Percentiles rank a stretch among this genome's conserved stretches.
Evolutionary conservation across 2,888 invertebrate genomes (phyloP).

Genomic region (Patella ulyssiponensis): DNA sequence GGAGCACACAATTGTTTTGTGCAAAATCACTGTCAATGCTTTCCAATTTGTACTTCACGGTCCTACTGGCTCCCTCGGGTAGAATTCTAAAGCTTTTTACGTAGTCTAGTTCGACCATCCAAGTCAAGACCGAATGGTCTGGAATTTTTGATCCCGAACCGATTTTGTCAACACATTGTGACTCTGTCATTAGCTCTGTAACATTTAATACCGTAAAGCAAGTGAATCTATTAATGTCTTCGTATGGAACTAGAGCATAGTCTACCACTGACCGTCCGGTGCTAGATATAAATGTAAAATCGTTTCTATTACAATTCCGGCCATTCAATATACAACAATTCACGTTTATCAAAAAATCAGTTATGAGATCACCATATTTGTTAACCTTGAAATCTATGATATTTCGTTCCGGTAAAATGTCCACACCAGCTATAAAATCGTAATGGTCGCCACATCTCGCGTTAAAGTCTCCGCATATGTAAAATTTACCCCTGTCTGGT

Average conservation of each 20-base stretch:
- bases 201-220: not conserved
- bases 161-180: not conserved
- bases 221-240: not conserved
- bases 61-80: not conserved
- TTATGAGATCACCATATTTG: not conserved
- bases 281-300: not conserved
- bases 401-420: not conserved
- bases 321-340: conserved; percentile 9
- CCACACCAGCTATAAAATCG: not conserved
- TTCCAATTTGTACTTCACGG: not conserved
- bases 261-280: not conserved
- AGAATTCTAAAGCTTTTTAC: not conserved
- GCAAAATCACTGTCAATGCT: not conserved
- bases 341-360: not conserved
- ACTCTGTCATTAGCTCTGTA: not conserved
- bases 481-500: not conserved
- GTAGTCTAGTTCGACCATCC: not conserved
- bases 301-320: not conserved
- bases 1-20: not conserved
- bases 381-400: not conserved
- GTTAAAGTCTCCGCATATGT: conserved; percentile 1
- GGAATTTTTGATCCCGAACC: not conserved
- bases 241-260: not conserved
- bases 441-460: not conserved
- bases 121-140: not conserved